These are phyloP conservation scores for Geotrupes spiniger DNA, from an alignment of 2,888 invertebrate species.

Conservation along the genomic window DNA sequence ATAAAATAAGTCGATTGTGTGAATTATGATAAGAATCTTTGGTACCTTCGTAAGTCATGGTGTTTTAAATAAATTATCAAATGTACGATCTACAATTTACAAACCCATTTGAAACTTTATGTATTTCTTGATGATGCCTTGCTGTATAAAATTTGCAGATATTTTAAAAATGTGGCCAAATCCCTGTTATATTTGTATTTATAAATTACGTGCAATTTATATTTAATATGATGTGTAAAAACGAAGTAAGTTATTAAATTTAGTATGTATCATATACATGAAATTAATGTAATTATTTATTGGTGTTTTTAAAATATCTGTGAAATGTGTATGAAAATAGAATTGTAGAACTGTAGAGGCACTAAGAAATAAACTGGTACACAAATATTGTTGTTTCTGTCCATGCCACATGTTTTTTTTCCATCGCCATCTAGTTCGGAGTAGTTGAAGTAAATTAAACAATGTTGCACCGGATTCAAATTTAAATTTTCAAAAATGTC, in stretches of 20 bases:
- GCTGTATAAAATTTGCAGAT: slow-evolving; percentile 24
- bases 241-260: neutral
- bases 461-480: too few species aligned
- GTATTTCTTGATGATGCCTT: slow-evolving; percentile 31
- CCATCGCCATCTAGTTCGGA: too few species aligned
- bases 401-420: too few species aligned
- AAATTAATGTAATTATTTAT: slow-evolving; percentile 13
- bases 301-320: slow-evolving; percentile 26
- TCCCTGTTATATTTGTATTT: slow-evolving; percentile 13
- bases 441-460: too few species aligned
- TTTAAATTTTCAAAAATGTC: too few species aligned
- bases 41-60: too few species aligned
- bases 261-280: slow-evolving; percentile 2
- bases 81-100: neutral
- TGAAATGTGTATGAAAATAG: slow-evolving; percentile 27
- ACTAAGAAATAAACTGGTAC: slow-evolving; percentile 32
- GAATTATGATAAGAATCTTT: too few species aligned
- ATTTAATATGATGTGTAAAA: too few species aligned
- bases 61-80: neutral
- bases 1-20: too few species aligned
- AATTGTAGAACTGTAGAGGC: slow-evolving; percentile 32
- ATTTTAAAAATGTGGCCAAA: slow-evolving; percentile 18
- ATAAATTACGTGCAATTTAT: slow-evolving; percentile 4
- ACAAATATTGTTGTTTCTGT: slow-evolving; percentile 20
- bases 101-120: neutral